phyloP scores from a whole-genome alignment of 2,888 invertebrate genomes.

The Hesperia comma region DNA sequence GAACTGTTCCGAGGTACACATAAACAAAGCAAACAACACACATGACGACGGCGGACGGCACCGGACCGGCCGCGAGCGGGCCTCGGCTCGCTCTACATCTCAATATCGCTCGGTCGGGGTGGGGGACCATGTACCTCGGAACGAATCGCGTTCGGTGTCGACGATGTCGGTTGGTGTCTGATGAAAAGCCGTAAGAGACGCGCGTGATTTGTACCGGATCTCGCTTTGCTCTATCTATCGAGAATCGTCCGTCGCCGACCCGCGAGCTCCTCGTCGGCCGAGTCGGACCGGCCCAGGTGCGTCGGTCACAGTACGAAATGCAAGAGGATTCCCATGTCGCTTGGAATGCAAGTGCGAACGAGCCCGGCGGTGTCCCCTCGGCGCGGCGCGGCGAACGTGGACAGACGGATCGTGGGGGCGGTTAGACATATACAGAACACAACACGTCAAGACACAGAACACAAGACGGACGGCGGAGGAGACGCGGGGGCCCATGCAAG shows the following conservation, averaged over 20 bases:
- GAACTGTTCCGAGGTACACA: conserved; percentile 84
- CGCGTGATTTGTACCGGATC: conserved; percentile 62
- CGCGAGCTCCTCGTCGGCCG: conserved; percentile 46
- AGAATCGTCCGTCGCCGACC: conserved; percentile 45
- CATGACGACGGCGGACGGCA: conserved; percentile 66
- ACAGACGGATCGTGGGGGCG: conserved; percentile 64
- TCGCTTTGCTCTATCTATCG: conserved; percentile 40
- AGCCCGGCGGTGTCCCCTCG: conserved; percentile 67
- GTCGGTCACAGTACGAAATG: conserved; percentile 65
- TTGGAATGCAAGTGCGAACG: conserved; percentile 82
- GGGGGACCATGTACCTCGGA: conserved; percentile 85
- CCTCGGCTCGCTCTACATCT: conserved; percentile 83
- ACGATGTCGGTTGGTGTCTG: conserved; percentile 64
- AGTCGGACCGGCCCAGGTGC: conserved; percentile 48
- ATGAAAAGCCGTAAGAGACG: conserved; percentile 61
- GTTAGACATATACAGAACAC: conserved; percentile 76
- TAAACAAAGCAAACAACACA: conserved; percentile 81
- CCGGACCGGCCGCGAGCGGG: conserved; percentile 69
- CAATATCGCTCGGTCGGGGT: conserved; percentile 82
- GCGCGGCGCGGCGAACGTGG: conserved; percentile 61
- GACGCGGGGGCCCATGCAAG: conserved; percentile 73
- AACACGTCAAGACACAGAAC: conserved; percentile 82
- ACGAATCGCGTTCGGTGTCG: conserved; percentile 79
- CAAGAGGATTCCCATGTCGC: conserved; percentile 80
- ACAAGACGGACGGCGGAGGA: conserved; percentile 72